Percentiles rank a stretch among this genome's conserved stretches.
Evolutionary conservation across 2,797 vertebrate species (phyloP).

Genomic region (Phrynocephalus guinanensis): DNA sequence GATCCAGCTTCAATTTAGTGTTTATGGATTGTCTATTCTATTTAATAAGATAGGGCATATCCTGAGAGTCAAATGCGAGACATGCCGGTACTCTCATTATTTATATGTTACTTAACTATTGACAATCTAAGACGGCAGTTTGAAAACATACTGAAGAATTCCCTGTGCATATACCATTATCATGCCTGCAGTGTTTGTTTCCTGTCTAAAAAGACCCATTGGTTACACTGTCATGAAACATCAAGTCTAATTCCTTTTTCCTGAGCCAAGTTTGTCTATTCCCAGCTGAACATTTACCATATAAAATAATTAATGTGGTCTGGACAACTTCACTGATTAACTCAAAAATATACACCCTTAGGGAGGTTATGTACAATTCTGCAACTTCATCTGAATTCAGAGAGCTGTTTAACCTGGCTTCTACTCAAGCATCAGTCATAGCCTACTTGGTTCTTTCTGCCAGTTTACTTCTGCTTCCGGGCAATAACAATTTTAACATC

Average conservation of each 20-base stretch:
- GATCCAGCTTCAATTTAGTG: neutral
- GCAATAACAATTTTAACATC: slow-evolving; percentile 32
- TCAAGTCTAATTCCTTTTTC: neutral
- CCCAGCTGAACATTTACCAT: neutral
- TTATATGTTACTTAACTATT: neutral
- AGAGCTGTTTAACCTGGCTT: slow-evolving; percentile 8
- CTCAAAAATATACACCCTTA: neutral
- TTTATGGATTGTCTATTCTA: neutral
- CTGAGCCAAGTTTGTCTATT: neutral
- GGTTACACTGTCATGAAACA: slow-evolving; percentile 3
- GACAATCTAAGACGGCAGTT: neutral
- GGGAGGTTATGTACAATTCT: neutral
- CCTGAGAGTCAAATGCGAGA: too few relatives aligned
- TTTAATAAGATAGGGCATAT: neutral
- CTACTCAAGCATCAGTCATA: neutral
- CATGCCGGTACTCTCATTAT: too few relatives aligned
- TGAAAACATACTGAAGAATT: neutral
- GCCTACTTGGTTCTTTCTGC: slow-evolving; percentile 9
- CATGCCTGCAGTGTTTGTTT: neutral
- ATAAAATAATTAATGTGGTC: neutral
- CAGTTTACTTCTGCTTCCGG: slow-evolving; percentile 26
- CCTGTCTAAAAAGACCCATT: neutral
- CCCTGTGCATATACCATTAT: neutral
- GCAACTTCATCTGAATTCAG: slow-evolving; percentile 31
- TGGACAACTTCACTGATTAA: neutral